A percentile compares a stretch with the other conserved stretches of the same genome.
phyloP scores from a whole-genome alignment of 2,113 vertebrate species.

The Grus americana region DNA sequence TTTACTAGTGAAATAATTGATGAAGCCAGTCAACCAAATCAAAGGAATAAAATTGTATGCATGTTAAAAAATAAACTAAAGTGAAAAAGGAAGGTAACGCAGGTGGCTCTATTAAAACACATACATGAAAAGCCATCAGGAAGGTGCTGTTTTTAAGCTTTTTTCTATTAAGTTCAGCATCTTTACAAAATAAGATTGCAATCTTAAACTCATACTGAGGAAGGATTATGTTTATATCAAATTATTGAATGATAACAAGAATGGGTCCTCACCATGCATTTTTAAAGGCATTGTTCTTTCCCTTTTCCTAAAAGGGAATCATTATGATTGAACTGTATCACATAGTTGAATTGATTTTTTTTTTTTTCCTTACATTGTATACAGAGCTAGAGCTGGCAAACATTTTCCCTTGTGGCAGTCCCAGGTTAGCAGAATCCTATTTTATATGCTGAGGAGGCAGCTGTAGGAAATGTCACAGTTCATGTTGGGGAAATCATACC shows the following conservation, averaged over 20 bases:
- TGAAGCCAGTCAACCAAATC: neutral
- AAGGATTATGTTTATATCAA: neutral
- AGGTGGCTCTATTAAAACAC: neutral
- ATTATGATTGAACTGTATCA: neutral
- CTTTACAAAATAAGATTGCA: neutral
- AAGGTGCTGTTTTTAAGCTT: neutral
- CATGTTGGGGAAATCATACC: neutral
- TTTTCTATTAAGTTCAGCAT: neutral
- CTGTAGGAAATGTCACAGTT: slow-evolving; percentile 37
- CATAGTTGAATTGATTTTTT: neutral
- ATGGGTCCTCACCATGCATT: neutral
- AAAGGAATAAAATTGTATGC: neutral
- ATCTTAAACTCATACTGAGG: neutral
- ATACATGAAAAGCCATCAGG: neutral
- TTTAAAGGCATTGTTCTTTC: neutral
- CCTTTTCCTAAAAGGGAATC: neutral
- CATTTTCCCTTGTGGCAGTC: neutral
- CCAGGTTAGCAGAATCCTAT: neutral
- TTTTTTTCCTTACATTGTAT: neutral
- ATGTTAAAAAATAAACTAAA: neutral
- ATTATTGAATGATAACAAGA: neutral
- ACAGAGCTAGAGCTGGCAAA: neutral
- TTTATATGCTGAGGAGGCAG: slow-evolving; percentile 16
- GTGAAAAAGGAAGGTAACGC: neutral
- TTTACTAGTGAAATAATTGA: neutral